Percentiles rank a stretch among this genome's conserved stretches.
Evolutionary conservation across 2,113 vertebrate genomes (phyloP).

Genomic region (Podarcis muralis): DNA sequence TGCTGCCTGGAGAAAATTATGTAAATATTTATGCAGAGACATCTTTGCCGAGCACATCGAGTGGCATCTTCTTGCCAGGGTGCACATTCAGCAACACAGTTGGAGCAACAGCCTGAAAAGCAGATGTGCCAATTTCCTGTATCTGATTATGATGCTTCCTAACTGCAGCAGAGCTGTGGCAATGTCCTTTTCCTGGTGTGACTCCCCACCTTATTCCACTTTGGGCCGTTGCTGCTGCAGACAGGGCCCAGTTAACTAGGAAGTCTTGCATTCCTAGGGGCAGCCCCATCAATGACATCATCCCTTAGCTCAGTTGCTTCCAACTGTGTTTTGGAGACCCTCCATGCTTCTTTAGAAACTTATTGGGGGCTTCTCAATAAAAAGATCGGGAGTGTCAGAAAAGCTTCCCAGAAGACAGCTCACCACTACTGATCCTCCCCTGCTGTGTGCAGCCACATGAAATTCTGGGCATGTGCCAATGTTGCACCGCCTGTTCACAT

Average conservation of each 20-base stretch:
- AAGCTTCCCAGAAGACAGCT: background rate
- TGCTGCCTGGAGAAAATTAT: slow-evolving; percentile 66
- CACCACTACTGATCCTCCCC: background rate
- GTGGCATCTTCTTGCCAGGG: slow-evolving; percentile 62
- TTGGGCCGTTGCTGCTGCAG: slow-evolving; percentile 61
- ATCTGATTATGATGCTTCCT: slow-evolving; percentile 78
- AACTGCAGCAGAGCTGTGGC: slow-evolving; percentile 77
- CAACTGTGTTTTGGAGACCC: background rate
- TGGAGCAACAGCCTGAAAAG: slow-evolving; percentile 75
- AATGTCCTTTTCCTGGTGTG: slow-evolving; percentile 68
- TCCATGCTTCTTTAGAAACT: background rate
- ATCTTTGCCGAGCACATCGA: slow-evolving; percentile 65
- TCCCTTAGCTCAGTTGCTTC: background rate
- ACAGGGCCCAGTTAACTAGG: background rate
- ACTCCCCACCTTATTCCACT: slow-evolving; percentile 74
- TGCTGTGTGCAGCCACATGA: background rate
- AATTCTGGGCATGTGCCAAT: background rate
- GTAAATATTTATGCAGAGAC: slow-evolving; percentile 70
- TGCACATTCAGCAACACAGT: slow-evolving; percentile 56
- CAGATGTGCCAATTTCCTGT: slow-evolving; percentile 84
- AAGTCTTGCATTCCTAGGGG: background rate
- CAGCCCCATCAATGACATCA: background rate
- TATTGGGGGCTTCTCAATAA: background rate
- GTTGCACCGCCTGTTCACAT: background rate
- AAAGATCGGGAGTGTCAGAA: background rate